Conservation (phyloP, 2,888 invertebrate genomes). For the Oligia latruncula region DNA sequence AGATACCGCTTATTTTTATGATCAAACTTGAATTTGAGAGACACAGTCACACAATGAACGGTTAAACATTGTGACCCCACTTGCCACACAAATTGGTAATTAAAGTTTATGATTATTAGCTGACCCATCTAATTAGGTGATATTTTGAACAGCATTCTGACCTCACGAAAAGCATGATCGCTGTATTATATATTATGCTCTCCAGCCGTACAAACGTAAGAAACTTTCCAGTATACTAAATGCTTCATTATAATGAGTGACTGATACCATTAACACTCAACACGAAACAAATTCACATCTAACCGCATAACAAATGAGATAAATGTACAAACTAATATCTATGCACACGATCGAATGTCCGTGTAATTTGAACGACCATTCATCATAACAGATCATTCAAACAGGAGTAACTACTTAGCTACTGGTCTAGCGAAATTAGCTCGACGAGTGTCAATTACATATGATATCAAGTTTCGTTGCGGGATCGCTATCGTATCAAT, state of each 20-base stretch:
- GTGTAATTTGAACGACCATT: constrained; percentile 58
- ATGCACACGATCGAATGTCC: constrained; percentile 44
- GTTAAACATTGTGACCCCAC: constrained; percentile 23
- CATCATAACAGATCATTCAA: constrained; percentile 54
- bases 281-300: constrained; percentile 34
- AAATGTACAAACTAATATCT: constrained; percentile 51
- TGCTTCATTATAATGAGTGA: constrained; percentile 15
- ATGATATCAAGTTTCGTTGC: constrained; percentile 61
- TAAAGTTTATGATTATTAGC: constrained; percentile 16
- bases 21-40: neutral
- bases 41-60: neutral
- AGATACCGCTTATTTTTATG: neutral
- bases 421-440: constrained; percentile 61
- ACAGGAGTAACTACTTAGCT: constrained; percentile 44
- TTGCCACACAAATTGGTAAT: constrained; percentile 13
- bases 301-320: constrained; percentile 59
- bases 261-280: constrained; percentile 37
- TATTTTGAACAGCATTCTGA: neutral
- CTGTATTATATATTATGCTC: neutral
- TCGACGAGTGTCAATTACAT: constrained; percentile 66
- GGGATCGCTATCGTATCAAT: constrained; percentile 69
- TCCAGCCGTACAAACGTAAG: neutral
- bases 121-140: neutral
- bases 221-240: neutral
- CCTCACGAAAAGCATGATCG: neutral